A percentile compares a stretch with the other conserved stretches of the same genome.
Evolutionary conservation across 1,140 invertebrate genomes (phyloP).

Genomic region (Drosophila dunni): DNA sequence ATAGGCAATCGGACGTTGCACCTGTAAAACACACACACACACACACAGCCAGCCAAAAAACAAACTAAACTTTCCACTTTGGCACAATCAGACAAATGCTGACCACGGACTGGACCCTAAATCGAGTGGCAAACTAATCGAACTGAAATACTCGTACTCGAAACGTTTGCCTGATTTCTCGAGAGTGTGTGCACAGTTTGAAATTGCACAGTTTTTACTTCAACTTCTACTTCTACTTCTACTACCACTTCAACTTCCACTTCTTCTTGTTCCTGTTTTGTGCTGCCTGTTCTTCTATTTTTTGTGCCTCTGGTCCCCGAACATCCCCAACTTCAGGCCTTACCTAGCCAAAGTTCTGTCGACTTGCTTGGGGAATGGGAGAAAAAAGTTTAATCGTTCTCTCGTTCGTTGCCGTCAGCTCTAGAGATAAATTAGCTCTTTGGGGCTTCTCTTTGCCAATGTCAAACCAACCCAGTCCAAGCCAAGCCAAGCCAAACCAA

Average conservation of each 20-base stretch:
- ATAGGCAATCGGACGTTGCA: slow-evolving; percentile 58
- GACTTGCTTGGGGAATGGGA: slow-evolving; percentile 34
- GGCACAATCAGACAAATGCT: slow-evolving; percentile 34
- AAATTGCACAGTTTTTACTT: slow-evolving; percentile 64
- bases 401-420: slow-evolving; percentile 29
- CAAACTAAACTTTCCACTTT: slow-evolving; percentile 20
- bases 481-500: slow-evolving; percentile 9
- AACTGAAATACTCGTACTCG: slow-evolving; percentile 66
- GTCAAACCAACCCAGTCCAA: slow-evolving; percentile 8
- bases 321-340: slow-evolving; percentile 1
- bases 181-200: slow-evolving; percentile 64
- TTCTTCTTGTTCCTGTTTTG: slow-evolving; percentile 1
- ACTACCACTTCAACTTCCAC: neutral
- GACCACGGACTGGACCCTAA: slow-evolving; percentile 37
- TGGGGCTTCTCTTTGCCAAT: slow-evolving; percentile 26
- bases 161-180: slow-evolving; percentile 77
- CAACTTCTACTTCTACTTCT: slow-evolving; percentile 6
- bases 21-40: slow-evolving; percentile 35
- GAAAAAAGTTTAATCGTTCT: slow-evolving; percentile 39
- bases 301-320: neutral
- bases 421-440: slow-evolving; percentile 70
- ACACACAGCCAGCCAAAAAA: neutral
- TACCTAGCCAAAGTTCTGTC: slow-evolving; percentile 41
- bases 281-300: neutral
- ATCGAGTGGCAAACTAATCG: slow-evolving; percentile 71